Evolutionary conservation across 64 coral and sea anemone genomes (phyloP).

Genomic region (Stylophora pistillata): DNA sequence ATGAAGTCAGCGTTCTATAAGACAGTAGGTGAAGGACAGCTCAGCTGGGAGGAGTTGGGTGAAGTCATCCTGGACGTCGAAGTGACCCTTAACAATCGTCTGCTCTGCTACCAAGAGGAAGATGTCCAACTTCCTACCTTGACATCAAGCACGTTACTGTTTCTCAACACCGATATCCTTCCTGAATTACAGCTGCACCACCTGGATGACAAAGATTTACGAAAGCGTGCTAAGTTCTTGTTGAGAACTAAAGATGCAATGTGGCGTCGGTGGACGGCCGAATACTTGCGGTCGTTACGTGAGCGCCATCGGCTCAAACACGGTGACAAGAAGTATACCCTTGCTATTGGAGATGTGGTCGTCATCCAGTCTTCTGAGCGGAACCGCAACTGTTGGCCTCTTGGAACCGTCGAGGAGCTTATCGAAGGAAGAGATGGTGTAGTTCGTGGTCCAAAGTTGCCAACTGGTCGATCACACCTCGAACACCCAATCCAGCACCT

Average conservation of each 20-base stretch:
- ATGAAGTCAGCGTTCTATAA: no score
- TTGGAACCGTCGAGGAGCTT: no score
- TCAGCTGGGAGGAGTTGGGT: no score
- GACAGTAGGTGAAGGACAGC: no score
- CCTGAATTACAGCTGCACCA: neutral
- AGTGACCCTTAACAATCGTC: no score
- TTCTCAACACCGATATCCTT: neutral
- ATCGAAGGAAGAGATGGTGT: no score
- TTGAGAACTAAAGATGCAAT: neutral
- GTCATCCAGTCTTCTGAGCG: neutral
- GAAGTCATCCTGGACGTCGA: no score
- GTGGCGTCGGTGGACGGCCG: neutral
- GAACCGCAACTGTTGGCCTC: no score
- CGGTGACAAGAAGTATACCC: neutral
- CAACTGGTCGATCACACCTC: neutral
- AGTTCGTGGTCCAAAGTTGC: neutral
- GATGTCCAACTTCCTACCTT: no score
- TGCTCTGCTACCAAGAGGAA: no score
- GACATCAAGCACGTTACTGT: no score
- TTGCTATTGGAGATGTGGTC: neutral
- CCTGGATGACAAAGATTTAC: neutral
- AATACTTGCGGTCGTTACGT: neutral
- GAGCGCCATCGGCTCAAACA: neutral
- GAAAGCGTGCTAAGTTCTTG: neutral
- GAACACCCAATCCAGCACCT: slow-evolving; percentile 27